These are phyloP conservation scores for Upupa epops DNA, from an alignment of 2,113 vertebrate genomes.

Conservation along the genomic window DNA sequence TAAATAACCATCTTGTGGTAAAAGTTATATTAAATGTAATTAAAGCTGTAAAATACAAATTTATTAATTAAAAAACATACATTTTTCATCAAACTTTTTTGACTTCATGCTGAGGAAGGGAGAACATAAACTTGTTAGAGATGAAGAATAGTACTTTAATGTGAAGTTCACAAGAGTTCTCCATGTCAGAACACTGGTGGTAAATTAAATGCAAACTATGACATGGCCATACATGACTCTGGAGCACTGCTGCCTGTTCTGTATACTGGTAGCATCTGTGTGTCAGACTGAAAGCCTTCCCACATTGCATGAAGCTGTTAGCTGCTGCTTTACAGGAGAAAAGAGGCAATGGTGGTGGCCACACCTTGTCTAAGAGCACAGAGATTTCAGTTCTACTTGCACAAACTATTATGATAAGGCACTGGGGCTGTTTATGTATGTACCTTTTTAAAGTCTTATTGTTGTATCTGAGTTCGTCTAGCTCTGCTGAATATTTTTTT, in stretches of 20 bases:
- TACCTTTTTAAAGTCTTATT: not conserved
- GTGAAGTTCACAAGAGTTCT: not conserved
- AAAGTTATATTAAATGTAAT: not conserved
- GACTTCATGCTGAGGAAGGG: not conserved
- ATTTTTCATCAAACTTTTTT: not conserved
- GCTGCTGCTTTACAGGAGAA: not conserved
- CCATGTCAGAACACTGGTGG: not conserved
- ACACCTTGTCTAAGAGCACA: not conserved
- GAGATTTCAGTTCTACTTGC: not conserved
- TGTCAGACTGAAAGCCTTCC: not conserved
- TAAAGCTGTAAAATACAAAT: not conserved
- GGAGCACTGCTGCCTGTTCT: not conserved
- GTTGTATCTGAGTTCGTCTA: not conserved
- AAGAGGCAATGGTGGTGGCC: not conserved
- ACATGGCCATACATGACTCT: not conserved
- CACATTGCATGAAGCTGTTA: not conserved
- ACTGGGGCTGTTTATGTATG: not conserved
- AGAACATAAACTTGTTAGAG: not conserved
- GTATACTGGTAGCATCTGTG: not conserved
- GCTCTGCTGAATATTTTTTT: not conserved
- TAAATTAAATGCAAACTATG: not conserved
- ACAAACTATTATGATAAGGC: not conserved
- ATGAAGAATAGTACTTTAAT: not conserved
- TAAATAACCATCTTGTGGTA: not conserved
- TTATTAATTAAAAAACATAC: not conserved